phyloP scores from a whole-genome alignment of 1,140 invertebrate species.

The Myzus persicae region DNA sequence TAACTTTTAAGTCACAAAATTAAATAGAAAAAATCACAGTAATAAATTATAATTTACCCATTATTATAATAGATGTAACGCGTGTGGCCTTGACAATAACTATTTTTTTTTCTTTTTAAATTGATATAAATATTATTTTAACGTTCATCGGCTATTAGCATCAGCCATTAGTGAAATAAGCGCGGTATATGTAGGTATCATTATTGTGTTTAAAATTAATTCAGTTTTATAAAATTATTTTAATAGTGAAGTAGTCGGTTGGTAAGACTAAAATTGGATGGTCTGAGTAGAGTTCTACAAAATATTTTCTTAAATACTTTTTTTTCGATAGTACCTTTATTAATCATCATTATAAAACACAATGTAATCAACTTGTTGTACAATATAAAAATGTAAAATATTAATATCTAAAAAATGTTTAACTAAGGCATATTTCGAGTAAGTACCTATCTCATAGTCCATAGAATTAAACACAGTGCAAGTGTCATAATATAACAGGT shows the following conservation, averaged over 20 bases:
- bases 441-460: neutral
- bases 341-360: neutral
- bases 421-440: neutral
- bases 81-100: neutral
- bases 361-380: neutral
- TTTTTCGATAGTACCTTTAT: neutral
- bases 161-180: neutral
- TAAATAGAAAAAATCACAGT: neutral
- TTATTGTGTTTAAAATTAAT: neutral
- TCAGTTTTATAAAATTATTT: neutral
- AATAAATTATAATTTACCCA: constrained; percentile 11
- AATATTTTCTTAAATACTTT: neutral
- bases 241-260: neutral
- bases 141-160: neutral
- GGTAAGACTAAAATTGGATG: neutral
- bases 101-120: neutral
- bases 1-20: neutral
- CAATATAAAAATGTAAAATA: neutral
- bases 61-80: neutral
- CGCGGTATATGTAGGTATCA: neutral
- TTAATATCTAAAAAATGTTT: neutral
- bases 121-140: constrained; percentile 19
- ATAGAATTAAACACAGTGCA: neutral
- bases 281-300: neutral
- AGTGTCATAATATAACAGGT: neutral